A percentile compares a stretch with the other conserved stretches of the same genome.
These are phyloP conservation scores for Setophaga kirtlandii DNA, from an alignment of 2,113 vertebrate genomes.

Conservation along the genomic window DNA sequence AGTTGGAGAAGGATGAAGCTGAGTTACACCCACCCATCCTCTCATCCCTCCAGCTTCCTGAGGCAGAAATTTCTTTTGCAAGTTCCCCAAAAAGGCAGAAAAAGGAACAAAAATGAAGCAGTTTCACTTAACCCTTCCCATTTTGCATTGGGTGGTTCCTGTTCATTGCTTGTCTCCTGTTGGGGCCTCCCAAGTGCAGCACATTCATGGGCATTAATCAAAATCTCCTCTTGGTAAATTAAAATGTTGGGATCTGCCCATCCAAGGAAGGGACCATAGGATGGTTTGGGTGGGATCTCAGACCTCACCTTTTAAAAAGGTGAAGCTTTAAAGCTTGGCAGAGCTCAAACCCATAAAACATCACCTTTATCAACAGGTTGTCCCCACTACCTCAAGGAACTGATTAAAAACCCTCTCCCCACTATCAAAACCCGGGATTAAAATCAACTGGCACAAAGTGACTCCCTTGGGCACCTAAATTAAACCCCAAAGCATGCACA, in stretches of 20 bases:
- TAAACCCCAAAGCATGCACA: no score
- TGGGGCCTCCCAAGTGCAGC: not conserved
- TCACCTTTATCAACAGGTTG: no score
- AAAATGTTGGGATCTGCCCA: not conserved
- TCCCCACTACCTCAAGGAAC: no score
- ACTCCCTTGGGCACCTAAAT: no score
- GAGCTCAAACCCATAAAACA: no score
- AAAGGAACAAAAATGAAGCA: slow-evolving; percentile 16
- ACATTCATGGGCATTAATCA: not conserved
- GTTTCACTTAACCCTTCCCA: not conserved
- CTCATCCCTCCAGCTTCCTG: slow-evolving; percentile 33
- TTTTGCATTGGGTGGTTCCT: not conserved
- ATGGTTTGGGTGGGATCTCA: not conserved
- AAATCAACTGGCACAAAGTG: no score
- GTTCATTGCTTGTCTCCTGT: not conserved
- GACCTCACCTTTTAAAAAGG: accelerated
- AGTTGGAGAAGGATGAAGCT: slow-evolving; percentile 21
- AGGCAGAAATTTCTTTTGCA: not conserved
- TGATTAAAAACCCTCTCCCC: no score
- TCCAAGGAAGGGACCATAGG: not conserved
- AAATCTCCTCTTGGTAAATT: not conserved
- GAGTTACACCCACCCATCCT: slow-evolving; percentile 42
- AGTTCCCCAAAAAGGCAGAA: slow-evolving; percentile 51
- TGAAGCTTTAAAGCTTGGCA: no score
- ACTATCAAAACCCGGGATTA: no score